Percentiles rank a stretch among this genome's conserved stretches.
These are phyloP conservation scores for Liopterus haemorrhoidalis DNA, from an alignment of 2,888 invertebrate genomes.

Conservation along the genomic window DNA sequence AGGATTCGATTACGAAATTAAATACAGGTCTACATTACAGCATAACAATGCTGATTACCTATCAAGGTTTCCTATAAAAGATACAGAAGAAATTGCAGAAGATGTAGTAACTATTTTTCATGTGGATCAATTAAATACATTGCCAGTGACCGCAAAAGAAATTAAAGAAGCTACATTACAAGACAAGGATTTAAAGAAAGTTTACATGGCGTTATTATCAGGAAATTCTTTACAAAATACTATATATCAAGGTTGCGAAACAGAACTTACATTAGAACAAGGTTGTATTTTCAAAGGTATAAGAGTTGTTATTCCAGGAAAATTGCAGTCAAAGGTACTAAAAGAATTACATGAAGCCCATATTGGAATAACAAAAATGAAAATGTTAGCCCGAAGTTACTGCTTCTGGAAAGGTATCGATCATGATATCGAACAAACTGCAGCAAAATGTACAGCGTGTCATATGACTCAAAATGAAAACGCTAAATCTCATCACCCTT, in stretches of 20 bases:
- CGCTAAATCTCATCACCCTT: constrained; percentile 16
- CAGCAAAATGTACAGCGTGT: constrained; percentile 18
- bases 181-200: neutral
- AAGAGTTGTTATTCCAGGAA: constrained; percentile 13
- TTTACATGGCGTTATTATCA: constrained; percentile 1
- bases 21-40: constrained; percentile 18
- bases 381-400: constrained; percentile 23
- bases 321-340: constrained; percentile 10
- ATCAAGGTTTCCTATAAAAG: constrained; percentile 20
- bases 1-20: constrained; percentile 26
- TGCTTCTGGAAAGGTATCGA: constrained; percentile 28
- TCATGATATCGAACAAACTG: constrained; percentile 17
- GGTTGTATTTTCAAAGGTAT: constrained; percentile 23
- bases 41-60: constrained; percentile 29
- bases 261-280: constrained; percentile 3
- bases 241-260: constrained; percentile 4
- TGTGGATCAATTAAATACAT: constrained; percentile 3
- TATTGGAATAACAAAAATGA: constrained; percentile 23
- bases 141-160: constrained; percentile 1
- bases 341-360: constrained; percentile 22
- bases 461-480: constrained; percentile 10
- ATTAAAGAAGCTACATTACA: neutral
- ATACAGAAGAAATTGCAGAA: neutral
- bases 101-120: constrained; percentile 2
- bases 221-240: neutral